Evolutionary conservation across 2,113 vertebrate species (phyloP).

Genomic region (Myiopsitta monachus): DNA sequence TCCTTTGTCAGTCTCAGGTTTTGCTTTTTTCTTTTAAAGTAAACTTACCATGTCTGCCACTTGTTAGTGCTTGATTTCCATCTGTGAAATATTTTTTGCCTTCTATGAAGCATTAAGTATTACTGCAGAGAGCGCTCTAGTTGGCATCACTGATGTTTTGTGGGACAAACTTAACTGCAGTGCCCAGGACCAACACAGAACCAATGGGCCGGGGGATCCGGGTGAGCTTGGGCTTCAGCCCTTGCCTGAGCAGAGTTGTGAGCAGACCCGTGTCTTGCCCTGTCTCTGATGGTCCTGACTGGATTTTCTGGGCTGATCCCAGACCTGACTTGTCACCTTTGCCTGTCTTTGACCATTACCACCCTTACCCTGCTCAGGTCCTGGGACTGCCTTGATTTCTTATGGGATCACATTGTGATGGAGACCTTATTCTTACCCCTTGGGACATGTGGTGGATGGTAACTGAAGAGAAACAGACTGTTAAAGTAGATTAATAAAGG

Average conservation of each 20-base stretch:
- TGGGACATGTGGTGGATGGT: background rate
- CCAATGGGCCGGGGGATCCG: background rate
- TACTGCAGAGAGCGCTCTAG: background rate
- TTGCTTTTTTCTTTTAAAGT: background rate
- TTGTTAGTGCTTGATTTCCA: background rate
- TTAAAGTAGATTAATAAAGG: background rate
- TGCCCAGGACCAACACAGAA: background rate
- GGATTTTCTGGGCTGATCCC: background rate
- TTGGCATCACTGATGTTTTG: background rate
- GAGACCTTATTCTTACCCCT: background rate
- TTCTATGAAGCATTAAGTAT: background rate
- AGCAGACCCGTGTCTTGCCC: background rate
- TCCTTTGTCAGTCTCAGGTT: background rate
- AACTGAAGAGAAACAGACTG: background rate
- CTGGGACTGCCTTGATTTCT: background rate
- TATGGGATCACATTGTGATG: background rate
- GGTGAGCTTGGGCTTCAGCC: background rate
- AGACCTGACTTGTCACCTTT: background rate
- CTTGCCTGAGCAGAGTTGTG: background rate
- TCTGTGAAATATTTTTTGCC: background rate
- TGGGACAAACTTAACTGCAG: no score
- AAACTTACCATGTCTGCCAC: background rate
- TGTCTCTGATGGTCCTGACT: background rate
- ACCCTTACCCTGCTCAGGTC: background rate
- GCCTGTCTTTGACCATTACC: background rate